phyloP scores from a whole-genome alignment of 2,113 vertebrate genomes.

The Hippocampus guttulatus region DNA sequence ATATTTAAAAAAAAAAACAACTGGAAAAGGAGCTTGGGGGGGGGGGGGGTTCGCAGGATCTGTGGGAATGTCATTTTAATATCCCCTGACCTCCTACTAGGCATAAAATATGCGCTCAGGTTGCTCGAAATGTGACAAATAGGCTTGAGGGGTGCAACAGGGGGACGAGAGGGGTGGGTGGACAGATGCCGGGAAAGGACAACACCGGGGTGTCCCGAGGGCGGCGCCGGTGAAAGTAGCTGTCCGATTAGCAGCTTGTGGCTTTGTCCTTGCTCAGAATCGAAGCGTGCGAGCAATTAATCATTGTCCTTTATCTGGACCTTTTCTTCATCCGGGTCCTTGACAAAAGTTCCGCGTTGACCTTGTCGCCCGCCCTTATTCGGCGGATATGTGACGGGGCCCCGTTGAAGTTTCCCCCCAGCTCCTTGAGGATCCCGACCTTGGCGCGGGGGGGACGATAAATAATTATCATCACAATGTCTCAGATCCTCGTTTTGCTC shows the following conservation, averaged over 20 bases:
- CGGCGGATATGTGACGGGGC: neutral
- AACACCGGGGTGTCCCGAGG: slow-evolving; percentile 17
- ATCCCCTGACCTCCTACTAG: slow-evolving; percentile 34
- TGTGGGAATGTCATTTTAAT: slow-evolving; percentile 32
- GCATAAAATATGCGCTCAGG: slow-evolving; percentile 21
- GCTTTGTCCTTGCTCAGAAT: slow-evolving; percentile 50
- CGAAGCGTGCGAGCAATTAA: slow-evolving; percentile 54
- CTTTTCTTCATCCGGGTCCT: slow-evolving; percentile 51
- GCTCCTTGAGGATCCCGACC: slow-evolving; percentile 36
- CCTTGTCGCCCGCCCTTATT: slow-evolving; percentile 38
- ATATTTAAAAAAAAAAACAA: slow-evolving; percentile 41
- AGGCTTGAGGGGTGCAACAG: slow-evolving; percentile 14
- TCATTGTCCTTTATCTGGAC: slow-evolving; percentile 62
- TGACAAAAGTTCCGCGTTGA: slow-evolving; percentile 34
- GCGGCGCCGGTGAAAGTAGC: slow-evolving; percentile 14
- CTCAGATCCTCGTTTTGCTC: slow-evolving; percentile 54
- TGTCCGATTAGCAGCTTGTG: slow-evolving; percentile 22
- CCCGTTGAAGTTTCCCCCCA: slow-evolving; percentile 19
- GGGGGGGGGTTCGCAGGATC: slow-evolving; percentile 16
- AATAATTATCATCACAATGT: slow-evolving; percentile 59
- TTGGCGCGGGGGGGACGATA: slow-evolving; percentile 43
- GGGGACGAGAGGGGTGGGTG: neutral
- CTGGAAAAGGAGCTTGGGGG: slow-evolving; percentile 23
- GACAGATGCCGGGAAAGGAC: slow-evolving; percentile 14
- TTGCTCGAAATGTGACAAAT: slow-evolving; percentile 17